A percentile compares a stretch with the other conserved stretches of the same genome.
Conservation (phyloP, 2,113 vertebrate species). For the Sus scrofa region T2T-Sscrofa CM000821.6:57499001-57499500, state of each 20-base stretch:
- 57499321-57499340: background rate
- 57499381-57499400: background rate
- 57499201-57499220: background rate
- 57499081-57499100: background rate
- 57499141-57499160: background rate
- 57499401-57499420: background rate
- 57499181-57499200: background rate
- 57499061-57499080: background rate
- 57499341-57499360: background rate
- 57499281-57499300: background rate
- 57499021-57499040: background rate
- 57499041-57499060: background rate
- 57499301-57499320: background rate
- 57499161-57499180: background rate
- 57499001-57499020: background rate
- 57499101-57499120: background rate
- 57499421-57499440: background rate
- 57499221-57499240: background rate
- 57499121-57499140: background rate
- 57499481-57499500: background rate
- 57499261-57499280: background rate
- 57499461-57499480: background rate
- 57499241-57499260: background rate
- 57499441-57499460: slow-evolving; percentile 12
- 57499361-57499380: background rate